phyloP scores from a whole-genome alignment of 2,113 vertebrate genomes.

The Machaerirhynchus nigripectus region DNA sequence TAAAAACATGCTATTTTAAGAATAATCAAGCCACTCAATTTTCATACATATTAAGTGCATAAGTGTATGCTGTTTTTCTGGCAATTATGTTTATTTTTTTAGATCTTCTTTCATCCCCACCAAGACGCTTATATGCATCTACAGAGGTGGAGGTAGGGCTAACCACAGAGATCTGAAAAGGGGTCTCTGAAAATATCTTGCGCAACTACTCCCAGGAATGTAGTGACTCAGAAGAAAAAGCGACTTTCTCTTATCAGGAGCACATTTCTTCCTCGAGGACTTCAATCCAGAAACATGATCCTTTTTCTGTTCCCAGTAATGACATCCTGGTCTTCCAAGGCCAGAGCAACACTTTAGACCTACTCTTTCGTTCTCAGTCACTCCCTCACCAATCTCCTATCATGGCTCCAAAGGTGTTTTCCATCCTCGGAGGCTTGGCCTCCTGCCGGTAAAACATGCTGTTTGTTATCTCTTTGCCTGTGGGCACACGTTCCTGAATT shows the following conservation, averaged over 20 bases:
- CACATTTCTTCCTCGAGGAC: neutral
- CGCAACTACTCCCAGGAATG: constrained; percentile 17
- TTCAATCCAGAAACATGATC: neutral
- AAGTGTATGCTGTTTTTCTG: neutral
- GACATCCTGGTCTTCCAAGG: neutral
- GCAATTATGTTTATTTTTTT: neutral
- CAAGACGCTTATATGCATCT: neutral
- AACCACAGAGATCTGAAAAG: neutral
- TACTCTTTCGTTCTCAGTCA: neutral
- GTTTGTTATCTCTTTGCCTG: neutral
- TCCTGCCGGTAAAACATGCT: neutral
- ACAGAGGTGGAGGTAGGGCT: neutral
- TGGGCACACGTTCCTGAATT: neutral
- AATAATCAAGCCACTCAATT: neutral
- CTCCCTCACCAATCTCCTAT: neutral
- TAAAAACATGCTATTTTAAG: neutral
- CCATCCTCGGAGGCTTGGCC: neutral
- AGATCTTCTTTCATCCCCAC: neutral
- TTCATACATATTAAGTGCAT: neutral
- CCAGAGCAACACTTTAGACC: neutral
- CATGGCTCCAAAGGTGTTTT: neutral
- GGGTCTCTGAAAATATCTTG: constrained; percentile 37
- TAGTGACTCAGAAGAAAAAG: constrained; percentile 49
- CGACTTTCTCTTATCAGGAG: constrained; percentile 20
- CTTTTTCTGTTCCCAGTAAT: neutral